phyloP scores from a whole-genome alignment of 2,113 vertebrate species.

The Orcinus orca region DNA sequence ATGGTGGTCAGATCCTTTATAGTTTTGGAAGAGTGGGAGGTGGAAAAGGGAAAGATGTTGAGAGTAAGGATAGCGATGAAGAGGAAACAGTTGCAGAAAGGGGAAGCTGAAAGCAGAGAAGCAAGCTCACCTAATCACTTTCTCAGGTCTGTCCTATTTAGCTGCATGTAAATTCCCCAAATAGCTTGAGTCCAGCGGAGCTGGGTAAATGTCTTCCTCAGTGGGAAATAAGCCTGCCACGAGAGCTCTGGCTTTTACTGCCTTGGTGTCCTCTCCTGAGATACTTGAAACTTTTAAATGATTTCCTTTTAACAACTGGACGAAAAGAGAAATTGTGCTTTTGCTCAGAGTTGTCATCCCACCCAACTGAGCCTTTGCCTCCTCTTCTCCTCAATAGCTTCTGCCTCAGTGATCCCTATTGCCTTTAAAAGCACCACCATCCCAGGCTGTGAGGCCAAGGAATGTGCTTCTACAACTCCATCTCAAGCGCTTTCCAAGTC shows the following conservation, averaged over 20 bases:
- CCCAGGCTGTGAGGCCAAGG: not conserved
- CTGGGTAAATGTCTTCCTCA: not conserved
- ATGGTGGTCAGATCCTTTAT: not conserved
- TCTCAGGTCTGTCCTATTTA: not conserved
- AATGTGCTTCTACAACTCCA: not conserved
- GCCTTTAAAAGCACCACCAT: not conserved
- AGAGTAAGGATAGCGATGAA: not conserved
- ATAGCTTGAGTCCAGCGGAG: not conserved
- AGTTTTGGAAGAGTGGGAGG: not conserved
- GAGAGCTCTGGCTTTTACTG: not conserved
- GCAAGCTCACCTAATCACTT: not conserved
- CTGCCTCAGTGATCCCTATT: not conserved
- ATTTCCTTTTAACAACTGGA: not conserved
- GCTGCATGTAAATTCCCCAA: not conserved
- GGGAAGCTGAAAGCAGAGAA: not conserved
- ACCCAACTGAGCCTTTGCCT: not conserved
- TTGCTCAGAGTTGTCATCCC: not conserved
- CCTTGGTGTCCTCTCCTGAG: not conserved
- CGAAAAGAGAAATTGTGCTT: not conserved
- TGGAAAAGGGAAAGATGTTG: not conserved
- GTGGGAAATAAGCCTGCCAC: not conserved
- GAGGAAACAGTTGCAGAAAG: not conserved
- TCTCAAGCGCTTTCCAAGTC: not conserved
- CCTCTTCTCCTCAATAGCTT: not conserved
- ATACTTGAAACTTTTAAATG: not conserved